Conservation (phyloP, 2,113 vertebrate genomes). For the Percopsis transmontana region DNA sequence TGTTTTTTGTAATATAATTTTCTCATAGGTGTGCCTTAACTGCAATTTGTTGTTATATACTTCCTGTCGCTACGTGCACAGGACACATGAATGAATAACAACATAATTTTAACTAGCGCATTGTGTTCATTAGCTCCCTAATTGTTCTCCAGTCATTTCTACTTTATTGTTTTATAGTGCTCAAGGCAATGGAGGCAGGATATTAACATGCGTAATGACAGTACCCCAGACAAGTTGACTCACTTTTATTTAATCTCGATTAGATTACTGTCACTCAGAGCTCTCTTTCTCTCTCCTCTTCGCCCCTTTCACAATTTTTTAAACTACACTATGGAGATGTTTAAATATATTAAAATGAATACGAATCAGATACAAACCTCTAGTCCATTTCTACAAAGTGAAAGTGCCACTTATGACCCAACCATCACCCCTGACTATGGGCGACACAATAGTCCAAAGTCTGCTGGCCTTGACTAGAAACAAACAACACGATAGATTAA, state of each 20-base stretch:
- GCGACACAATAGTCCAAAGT: conserved; percentile 18
- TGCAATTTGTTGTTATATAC: conserved; percentile 18
- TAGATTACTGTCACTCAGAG: background rate
- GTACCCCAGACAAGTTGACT: conserved; percentile 18
- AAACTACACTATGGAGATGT: background rate
- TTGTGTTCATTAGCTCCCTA: conserved; percentile 49
- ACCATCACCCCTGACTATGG: conserved; percentile 11
- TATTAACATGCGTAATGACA: conserved; percentile 48
- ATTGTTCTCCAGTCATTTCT: conserved; percentile 53
- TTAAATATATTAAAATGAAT: background rate
- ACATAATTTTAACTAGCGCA: conserved; percentile 39
- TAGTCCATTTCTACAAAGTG: too few relatives aligned
- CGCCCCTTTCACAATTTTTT: background rate
- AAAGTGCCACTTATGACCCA: background rate
- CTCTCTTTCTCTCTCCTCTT: background rate
- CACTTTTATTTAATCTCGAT: too few relatives aligned
- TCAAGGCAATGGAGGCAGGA: conserved; percentile 52
- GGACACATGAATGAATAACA: conserved; percentile 42
- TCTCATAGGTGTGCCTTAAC: conserved; percentile 10
- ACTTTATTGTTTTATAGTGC: conserved; percentile 32
- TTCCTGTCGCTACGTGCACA: conserved; percentile 23
- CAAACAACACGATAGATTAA: conserved; percentile 30
- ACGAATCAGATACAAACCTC: too few relatives aligned
- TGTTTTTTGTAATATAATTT: conserved; percentile 27
- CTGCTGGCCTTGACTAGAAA: conserved; percentile 16